Percentiles rank a stretch among this genome's conserved stretches.
Conservation (phyloP, 1,140 invertebrate genomes). For the Cherax quadricarinatus region DNA sequence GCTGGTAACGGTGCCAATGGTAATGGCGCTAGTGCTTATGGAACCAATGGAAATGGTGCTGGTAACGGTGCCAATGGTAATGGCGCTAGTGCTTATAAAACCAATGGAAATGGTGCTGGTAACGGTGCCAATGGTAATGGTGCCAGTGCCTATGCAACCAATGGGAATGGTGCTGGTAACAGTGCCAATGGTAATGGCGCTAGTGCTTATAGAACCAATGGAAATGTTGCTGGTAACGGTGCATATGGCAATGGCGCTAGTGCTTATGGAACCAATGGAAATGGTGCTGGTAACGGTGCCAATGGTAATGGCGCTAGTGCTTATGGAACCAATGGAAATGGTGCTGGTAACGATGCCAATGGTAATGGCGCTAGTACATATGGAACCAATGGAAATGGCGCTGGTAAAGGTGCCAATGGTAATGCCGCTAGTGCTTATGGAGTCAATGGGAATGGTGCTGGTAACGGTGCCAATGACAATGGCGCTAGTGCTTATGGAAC, state of each 20-base stretch:
- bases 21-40: not conserved
- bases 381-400: not conserved
- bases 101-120: not conserved
- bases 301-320: not conserved
- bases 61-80: slow-evolving; percentile 5
- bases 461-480: not conserved
- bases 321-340: not conserved
- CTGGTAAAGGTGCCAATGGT: slow-evolving; percentile 7
- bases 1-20: slow-evolving; percentile 1
- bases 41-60: not conserved
- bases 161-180: too few species aligned
- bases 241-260: not conserved
- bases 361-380: not conserved
- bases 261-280: not conserved
- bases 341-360: not conserved
- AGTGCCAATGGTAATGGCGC: not conserved
- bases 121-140: not conserved
- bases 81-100: not conserved
- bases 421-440: not conserved
- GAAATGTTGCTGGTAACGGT: not conserved
- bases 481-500: not conserved
- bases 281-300: not conserved
- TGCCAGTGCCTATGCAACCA: too few species aligned
- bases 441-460: not conserved
- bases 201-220: not conserved